Evolutionary conservation across 2,888 invertebrate genomes (phyloP).

Genomic region (Oscheius sp.): DNA sequence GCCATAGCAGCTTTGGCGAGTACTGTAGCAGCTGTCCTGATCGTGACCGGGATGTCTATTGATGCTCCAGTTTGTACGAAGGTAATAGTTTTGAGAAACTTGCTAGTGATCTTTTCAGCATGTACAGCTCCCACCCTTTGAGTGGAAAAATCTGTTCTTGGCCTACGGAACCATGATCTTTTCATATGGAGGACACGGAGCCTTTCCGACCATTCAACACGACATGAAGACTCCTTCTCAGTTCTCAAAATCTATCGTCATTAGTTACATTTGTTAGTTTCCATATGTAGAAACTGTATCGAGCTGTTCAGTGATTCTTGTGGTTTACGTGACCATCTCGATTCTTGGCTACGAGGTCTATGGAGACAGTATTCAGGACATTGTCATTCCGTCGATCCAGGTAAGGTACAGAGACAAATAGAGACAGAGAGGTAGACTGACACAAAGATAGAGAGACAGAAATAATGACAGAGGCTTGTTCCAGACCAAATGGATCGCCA

Average conservation of each 20-base stretch:
- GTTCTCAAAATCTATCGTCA: conserved; percentile 50
- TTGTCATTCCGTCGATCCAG: conserved; percentile 53
- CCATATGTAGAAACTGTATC: not conserved
- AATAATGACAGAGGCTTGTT: not conserved
- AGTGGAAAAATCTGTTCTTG: conserved; percentile 42
- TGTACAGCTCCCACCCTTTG: conserved; percentile 38
- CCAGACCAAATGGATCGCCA: conserved; percentile 52
- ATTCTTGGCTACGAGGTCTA: conserved; percentile 46
- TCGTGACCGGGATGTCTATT: conserved; percentile 44
- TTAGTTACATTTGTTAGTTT: conserved; percentile 50
- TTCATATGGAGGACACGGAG: conserved; percentile 53
- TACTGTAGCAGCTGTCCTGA: conserved; percentile 41
- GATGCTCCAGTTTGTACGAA: conserved; percentile 46
- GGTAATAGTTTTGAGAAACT: not conserved
- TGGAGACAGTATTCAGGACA: conserved; percentile 49
- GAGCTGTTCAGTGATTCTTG: conserved; percentile 40
- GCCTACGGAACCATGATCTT: conserved; percentile 53
- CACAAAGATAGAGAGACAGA: no score
- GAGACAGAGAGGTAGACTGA: no score
- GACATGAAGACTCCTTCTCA: conserved; percentile 61
- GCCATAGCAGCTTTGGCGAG: conserved; percentile 49
- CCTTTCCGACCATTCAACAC: conserved; percentile 63
- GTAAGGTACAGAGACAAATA: conserved; percentile 25
- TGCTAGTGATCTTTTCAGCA: conserved; percentile 10
- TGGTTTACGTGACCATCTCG: conserved; percentile 44